phyloP scores from a whole-genome alignment of 2,797 vertebrate species.

The Rhabdophis nuchalis region DNA sequence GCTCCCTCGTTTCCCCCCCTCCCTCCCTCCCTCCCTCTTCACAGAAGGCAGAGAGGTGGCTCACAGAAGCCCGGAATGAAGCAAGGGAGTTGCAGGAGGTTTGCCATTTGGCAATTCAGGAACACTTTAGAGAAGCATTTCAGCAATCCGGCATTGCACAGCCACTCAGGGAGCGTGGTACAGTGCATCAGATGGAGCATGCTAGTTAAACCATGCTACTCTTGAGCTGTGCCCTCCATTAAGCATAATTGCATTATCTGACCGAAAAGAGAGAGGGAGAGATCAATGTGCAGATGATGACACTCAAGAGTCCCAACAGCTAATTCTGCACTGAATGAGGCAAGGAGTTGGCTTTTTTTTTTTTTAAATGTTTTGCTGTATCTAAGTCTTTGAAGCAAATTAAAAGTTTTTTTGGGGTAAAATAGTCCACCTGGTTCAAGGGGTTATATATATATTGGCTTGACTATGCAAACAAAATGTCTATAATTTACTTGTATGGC shows the following conservation, averaged over 20 bases:
- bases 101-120: slow-evolving; percentile 33
- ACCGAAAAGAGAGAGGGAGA: slow-evolving; percentile 74
- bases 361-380: slow-evolving; percentile 52
- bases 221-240: slow-evolving; percentile 65
- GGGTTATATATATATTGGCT: background rate
- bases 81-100: slow-evolving; percentile 20
- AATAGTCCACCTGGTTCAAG: background rate
- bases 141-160: slow-evolving; percentile 25
- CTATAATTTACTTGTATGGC: slow-evolving; percentile 9
- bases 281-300: slow-evolving; percentile 67
- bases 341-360: slow-evolving; percentile 55
- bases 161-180: slow-evolving; percentile 41
- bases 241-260: slow-evolving; percentile 71
- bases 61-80: background rate
- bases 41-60: background rate
- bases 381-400: slow-evolving; percentile 32
- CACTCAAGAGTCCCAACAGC: slow-evolving; percentile 66
- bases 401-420: slow-evolving; percentile 39
- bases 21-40: background rate
- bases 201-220: slow-evolving; percentile 60
- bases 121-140: slow-evolving; percentile 41
- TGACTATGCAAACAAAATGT: background rate
- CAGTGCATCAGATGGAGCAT: slow-evolving; percentile 51
- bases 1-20: too few relatives aligned
- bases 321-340: slow-evolving; percentile 62